Percentiles rank a stretch among this genome's conserved stretches.
phyloP scores from a whole-genome alignment of 2,113 vertebrate genomes.

The Lonchura striata region DNA sequence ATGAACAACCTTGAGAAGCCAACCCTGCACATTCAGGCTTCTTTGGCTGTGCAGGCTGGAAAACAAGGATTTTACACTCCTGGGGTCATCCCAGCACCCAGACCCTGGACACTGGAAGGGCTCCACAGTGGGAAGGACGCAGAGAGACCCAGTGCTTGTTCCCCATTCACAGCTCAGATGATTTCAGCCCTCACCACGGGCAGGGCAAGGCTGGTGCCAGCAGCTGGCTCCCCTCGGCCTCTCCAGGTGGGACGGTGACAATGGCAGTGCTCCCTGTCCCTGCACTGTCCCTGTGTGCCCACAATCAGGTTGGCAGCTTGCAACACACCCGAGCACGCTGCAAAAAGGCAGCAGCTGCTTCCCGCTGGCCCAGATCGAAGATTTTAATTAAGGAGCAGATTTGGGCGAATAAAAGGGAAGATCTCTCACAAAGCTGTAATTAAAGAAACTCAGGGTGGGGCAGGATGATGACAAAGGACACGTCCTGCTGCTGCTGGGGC shows the following conservation, averaged over 20 bases:
- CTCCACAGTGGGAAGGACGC: fast-evolving
- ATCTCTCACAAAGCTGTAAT: conserved; percentile 36
- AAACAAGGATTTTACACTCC: too few species aligned
- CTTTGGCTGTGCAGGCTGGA: too few species aligned
- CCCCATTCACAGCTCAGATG: background rate
- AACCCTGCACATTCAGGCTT: too few species aligned
- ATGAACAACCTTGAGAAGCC: too few species aligned
- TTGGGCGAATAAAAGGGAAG: conserved; percentile 43
- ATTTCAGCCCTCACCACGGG: background rate
- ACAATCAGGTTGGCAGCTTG: background rate
- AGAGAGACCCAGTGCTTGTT: fast-evolving
- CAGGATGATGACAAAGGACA: background rate
- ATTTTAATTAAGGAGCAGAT: conserved; percentile 63
- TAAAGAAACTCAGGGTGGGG: conserved; percentile 1
- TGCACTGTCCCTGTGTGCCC: fast-evolving
- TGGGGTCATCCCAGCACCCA: too few species aligned
- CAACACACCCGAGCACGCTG: background rate
- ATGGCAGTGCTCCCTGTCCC: background rate
- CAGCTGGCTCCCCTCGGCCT: background rate
- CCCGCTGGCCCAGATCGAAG: background rate
- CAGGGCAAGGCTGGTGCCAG: background rate
- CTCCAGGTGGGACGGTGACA: background rate
- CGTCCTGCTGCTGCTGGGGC: background rate
- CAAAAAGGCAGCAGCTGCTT: conserved; percentile 56
- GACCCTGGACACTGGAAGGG: background rate